Percentiles rank a stretch among this genome's conserved stretches.
Conservation (phyloP, 2,888 invertebrate genomes). For the Limnephilus auricula region DNA sequence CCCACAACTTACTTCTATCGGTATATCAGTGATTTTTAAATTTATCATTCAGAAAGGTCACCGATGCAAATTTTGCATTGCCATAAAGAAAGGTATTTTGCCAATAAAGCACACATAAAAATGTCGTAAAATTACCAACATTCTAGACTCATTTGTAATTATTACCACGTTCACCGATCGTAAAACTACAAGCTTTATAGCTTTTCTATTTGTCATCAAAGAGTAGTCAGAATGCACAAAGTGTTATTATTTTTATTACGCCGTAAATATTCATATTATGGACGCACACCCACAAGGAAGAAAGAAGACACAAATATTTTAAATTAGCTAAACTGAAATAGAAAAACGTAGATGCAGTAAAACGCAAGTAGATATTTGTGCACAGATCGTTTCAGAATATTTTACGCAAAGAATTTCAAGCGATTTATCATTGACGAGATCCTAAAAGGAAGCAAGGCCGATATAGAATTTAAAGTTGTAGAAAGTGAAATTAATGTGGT, state of each 20-base stretch:
- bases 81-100: not conserved
- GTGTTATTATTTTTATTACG: conserved; percentile 6
- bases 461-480: not conserved
- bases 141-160: not conserved
- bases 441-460: not conserved
- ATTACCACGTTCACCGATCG: conserved; percentile 15
- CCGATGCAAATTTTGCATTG: not conserved
- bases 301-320: not conserved
- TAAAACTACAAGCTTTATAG: not conserved
- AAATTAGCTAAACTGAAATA: not conserved
- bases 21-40: not conserved
- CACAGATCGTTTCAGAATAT: not conserved
- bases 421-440: not conserved
- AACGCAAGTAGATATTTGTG: not conserved
- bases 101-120: not conserved
- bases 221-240: not conserved
- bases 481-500: not conserved
- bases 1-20: too few species aligned
- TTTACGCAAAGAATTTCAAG: not conserved
- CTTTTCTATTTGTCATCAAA: conserved; percentile 26
- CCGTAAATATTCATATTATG: not conserved
- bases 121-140: not conserved
- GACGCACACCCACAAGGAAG: not conserved
- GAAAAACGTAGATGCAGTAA: too few species aligned
- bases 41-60: not conserved